Conservation (phyloP, 2,797 vertebrate species). For the Spondyliosoma cantharus region DNA sequence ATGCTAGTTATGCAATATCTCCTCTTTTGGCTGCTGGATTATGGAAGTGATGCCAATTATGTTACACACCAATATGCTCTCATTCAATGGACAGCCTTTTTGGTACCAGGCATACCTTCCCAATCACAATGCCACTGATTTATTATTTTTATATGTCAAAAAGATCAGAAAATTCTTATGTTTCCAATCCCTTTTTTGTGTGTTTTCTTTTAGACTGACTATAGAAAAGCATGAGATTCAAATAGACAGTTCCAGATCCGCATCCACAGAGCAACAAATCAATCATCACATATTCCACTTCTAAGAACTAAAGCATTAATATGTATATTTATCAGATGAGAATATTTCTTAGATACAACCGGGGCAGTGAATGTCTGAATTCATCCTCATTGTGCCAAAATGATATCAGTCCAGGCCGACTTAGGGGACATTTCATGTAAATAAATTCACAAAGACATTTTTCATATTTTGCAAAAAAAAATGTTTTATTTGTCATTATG, state of each 20-base stretch:
- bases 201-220: slow-evolving; percentile 61
- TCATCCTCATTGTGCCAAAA: neutral
- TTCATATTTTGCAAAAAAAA: slow-evolving; percentile 38
- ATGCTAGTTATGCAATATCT: slow-evolving; percentile 74
- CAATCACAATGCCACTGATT: slow-evolving; percentile 65
- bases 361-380: neutral
- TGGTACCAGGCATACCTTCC: slow-evolving; percentile 61
- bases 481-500: slow-evolving; percentile 47
- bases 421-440: slow-evolving; percentile 28
- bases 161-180: slow-evolving; percentile 63
- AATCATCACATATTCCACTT: neutral
- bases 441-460: slow-evolving; percentile 51
- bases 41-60: slow-evolving; percentile 62
- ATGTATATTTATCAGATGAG: slow-evolving; percentile 20
- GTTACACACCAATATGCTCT: slow-evolving; percentile 65
- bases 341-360: slow-evolving; percentile 11
- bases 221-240: slow-evolving; percentile 21
- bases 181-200: slow-evolving; percentile 70
- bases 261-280: neutral
- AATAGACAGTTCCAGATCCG: neutral
- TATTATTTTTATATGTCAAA: slow-evolving; percentile 75
- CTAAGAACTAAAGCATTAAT: slow-evolving; percentile 17
- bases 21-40: slow-evolving; percentile 71
- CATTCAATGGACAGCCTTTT: slow-evolving; percentile 60
- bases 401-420: neutral